These are phyloP conservation scores for Pardalotus punctatus DNA, from an alignment of 2,113 vertebrate species.

Conservation along the genomic window DNA sequence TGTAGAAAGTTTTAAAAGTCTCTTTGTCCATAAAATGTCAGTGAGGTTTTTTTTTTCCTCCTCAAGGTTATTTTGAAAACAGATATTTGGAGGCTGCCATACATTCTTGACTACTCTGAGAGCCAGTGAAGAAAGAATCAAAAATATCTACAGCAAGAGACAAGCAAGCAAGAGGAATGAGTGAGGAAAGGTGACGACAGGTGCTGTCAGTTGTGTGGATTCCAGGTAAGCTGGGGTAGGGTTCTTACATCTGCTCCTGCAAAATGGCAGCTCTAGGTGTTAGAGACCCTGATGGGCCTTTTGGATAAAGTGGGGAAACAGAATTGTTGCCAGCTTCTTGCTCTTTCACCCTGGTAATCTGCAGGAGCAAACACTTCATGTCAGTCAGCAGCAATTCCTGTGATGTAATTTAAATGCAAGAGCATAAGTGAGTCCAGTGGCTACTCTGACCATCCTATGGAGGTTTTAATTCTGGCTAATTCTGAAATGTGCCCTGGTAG, in stretches of 20 bases:
- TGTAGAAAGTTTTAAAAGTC: constrained; percentile 13
- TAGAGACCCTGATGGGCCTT: not conserved
- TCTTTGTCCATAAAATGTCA: not conserved
- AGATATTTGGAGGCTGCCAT: not conserved
- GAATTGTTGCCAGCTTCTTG: not conserved
- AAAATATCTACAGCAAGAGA: not conserved
- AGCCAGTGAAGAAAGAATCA: not conserved
- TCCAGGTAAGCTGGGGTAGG: not conserved
- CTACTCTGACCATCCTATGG: fast-evolving
- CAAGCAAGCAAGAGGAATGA: not conserved
- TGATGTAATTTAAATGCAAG: not conserved
- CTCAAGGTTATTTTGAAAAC: not conserved
- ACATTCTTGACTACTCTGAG: not conserved
- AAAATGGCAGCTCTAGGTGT: not conserved
- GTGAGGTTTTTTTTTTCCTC: not conserved
- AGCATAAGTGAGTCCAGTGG: not conserved
- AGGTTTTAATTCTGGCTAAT: not conserved
- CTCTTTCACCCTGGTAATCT: not conserved
- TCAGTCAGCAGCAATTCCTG: not conserved
- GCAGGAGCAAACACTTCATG: not conserved
- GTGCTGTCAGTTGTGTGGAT: not conserved
- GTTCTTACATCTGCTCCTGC: not conserved
- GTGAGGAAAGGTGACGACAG: not conserved
- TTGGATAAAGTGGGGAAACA: not conserved
- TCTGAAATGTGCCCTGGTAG: not conserved